phyloP scores from a whole-genome alignment of 2,113 vertebrate genomes.

The Sinocyclocheilus anshuiensis region DNA sequence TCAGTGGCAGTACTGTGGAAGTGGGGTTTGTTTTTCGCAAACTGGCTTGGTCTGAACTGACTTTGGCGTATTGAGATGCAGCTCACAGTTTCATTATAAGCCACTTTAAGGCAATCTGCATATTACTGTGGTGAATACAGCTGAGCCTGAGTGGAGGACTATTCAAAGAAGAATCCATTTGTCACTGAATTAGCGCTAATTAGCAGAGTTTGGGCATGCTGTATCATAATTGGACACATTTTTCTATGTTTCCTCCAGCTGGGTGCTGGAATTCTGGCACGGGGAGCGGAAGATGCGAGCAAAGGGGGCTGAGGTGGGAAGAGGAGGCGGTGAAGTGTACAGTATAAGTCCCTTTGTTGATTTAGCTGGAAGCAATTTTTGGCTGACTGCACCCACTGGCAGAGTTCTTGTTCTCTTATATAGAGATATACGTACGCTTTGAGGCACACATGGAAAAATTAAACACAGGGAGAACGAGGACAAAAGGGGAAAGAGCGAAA shows the following conservation, averaged over 20 bases:
- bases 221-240: constrained; percentile 80
- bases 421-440: background rate
- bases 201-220: constrained; percentile 79
- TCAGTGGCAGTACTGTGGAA: background rate
- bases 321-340: constrained; percentile 38
- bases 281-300: constrained; percentile 9
- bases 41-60: background rate
- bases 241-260: constrained; percentile 80
- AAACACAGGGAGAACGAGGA: constrained; percentile 22
- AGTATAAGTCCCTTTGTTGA: constrained; percentile 41
- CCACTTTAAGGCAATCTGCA: constrained; percentile 77
- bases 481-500: constrained; percentile 38
- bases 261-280: constrained; percentile 59
- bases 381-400: constrained; percentile 31
- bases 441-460: constrained; percentile 26
- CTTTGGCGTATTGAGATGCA: background rate
- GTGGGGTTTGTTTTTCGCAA: constrained; percentile 1
- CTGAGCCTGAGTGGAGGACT: constrained; percentile 66
- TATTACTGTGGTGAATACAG: constrained; percentile 79
- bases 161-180: constrained; percentile 73
- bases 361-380: constrained; percentile 51
- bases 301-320: constrained; percentile 30
- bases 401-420: constrained; percentile 33
- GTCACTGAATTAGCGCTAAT: constrained; percentile 82
- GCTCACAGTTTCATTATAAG: constrained; percentile 59